These are phyloP conservation scores for Panthera leo DNA, from an alignment of 2,113 vertebrate genomes.

Conservation along the genomic window DNA sequence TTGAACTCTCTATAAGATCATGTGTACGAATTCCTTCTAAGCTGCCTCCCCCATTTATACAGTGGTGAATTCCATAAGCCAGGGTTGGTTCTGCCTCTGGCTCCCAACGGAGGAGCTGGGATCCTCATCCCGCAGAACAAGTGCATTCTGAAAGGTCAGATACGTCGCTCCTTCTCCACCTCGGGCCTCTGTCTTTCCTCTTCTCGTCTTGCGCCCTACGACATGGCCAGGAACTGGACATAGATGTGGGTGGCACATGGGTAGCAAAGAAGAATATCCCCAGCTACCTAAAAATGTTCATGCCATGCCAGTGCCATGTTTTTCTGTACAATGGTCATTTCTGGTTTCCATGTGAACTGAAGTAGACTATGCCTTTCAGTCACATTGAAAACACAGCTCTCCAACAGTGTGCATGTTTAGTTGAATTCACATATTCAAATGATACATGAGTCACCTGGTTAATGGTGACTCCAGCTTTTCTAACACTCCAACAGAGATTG, in stretches of 20 bases:
- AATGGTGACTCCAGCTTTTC: not conserved
- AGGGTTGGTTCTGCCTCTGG: not conserved
- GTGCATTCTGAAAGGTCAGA: not conserved
- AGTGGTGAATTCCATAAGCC: not conserved
- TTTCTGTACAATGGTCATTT: not conserved
- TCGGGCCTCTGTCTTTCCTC: not conserved
- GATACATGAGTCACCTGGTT: not conserved
- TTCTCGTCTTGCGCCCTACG: not conserved
- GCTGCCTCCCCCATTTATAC: not conserved
- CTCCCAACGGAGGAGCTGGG: not conserved
- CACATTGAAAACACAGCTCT: not conserved
- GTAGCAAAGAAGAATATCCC: not conserved
- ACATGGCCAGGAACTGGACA: not conserved
- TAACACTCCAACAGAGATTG: no score
- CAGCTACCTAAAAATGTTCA: no score
- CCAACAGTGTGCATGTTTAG: not conserved
- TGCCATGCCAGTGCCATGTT: not conserved
- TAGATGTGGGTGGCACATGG: not conserved
- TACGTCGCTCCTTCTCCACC: rapidly evolving
- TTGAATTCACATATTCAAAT: not conserved
- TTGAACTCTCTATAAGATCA: not conserved
- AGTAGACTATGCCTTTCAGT: not conserved
- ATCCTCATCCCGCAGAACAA: no score
- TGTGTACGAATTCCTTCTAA: not conserved
- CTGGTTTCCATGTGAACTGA: not conserved